Base-by-base conservation (phyloP, 2,797 vertebrate genomes). In the Serranus cabrilla region DNA sequence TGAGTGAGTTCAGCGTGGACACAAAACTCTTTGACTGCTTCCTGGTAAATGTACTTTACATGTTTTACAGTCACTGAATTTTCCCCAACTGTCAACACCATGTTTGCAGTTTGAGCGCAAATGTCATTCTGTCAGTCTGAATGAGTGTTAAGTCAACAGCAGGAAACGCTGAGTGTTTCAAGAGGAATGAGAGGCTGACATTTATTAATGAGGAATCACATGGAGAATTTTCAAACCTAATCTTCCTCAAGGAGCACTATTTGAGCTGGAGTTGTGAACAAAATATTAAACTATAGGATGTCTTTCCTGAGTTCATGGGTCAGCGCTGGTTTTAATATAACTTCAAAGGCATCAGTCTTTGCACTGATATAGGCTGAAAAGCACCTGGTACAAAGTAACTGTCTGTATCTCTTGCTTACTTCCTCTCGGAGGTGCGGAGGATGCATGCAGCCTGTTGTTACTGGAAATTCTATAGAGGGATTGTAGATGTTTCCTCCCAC, bases 111-210 rank as follows among this genome's bases (percentile, higher is more conserved):
- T 75, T 74, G 61, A 76, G 75, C 47, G 39, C 61, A 83, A 82
- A 82, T 82, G 85, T 80, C 85, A 87, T 46, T 74, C 75, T 84
- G 79, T 83, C 85, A 90, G 77, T 66, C 37, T 62, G 66, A 78
- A 81, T 85, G 47, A 90, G 78, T 27, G 80, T 85, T 52, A 58
- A 63, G 60, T 78, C 76, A 71, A 81, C 76, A 87, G 75, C 52
- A 46, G 81, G 70, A 86, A 74, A 75, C 49, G 23, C 51, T 14
- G 65, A 71, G 39, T 34, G 3, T 65, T 81, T 80, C 66, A 59
- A 62, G 63, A 81, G 67, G 49, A 74, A 84, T 54, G 34, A 78
- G 56, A n/a, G 55, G 79, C 57, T 84, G 84, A 77, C 83, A 81
- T 80, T 75, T 86, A 83, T 83, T 76, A 88, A 89, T 72, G 71